Conservation (phyloP, 2,888 invertebrate species). For the Loripinus fragilis region DNA sequence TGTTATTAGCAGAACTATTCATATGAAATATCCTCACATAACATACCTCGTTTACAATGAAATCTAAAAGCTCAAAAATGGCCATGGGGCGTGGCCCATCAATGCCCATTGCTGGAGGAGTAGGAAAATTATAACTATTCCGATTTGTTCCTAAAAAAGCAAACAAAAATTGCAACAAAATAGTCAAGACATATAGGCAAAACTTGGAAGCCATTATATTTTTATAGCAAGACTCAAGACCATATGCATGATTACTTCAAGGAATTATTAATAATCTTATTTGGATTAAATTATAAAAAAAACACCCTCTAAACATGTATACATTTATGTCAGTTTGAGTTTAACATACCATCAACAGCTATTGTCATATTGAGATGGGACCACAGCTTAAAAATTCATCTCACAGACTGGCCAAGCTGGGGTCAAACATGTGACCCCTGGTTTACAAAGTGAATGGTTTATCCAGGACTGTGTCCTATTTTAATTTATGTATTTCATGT, state of each 20-base stretch:
- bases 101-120: conserved; percentile 66
- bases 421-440: too few species aligned
- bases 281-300: too few species aligned
- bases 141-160: conserved; percentile 75
- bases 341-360: too few species aligned
- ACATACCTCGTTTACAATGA: conserved; percentile 96
- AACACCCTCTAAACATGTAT: too few species aligned
- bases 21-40: conserved; percentile 43
- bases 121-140: conserved; percentile 76
- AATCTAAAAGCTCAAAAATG: conserved; percentile 99
- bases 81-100: conserved; percentile 91
- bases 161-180: conserved; percentile 59
- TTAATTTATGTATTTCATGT: too few species aligned
- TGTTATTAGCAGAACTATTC: conserved; percentile 10
- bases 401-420: too few species aligned
- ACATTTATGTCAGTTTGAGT: too few species aligned
- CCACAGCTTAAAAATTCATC: too few species aligned
- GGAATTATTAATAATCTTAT: not conserved
- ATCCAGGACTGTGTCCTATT: too few species aligned
- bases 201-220: conserved; percentile 2
- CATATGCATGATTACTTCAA: not conserved
- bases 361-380: too few species aligned
- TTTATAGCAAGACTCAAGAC: too few species aligned
- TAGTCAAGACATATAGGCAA: conserved; percentile 54
- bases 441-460: too few species aligned